These are phyloP conservation scores for Paradisaea rubra DNA, from an alignment of 2,113 vertebrate genomes.

Conservation along the genomic window DNA sequence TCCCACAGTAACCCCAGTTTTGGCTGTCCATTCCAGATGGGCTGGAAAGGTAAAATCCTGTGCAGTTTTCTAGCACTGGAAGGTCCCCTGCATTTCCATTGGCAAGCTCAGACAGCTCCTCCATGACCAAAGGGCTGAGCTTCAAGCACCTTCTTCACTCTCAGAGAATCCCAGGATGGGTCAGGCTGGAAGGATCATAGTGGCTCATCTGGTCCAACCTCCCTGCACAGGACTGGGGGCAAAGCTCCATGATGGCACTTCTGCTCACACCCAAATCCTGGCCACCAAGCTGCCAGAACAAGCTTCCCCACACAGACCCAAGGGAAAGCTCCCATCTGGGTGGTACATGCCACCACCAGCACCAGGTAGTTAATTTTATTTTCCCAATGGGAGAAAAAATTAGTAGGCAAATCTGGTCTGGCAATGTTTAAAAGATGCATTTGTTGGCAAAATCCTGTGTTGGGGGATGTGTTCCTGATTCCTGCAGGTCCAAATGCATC, in stretches of 20 bases:
- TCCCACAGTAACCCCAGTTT: neutral
- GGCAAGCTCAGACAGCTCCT: neutral
- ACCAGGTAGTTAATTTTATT: neutral
- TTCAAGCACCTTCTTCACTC: neutral
- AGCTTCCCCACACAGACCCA: neutral
- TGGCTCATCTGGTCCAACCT: neutral
- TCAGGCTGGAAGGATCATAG: neutral
- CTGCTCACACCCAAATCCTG: neutral
- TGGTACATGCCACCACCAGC: neutral
- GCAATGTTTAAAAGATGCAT: neutral
- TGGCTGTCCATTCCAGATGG: neutral
- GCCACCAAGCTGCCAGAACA: neutral
- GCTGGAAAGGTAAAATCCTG: neutral
- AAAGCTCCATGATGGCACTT: accelerated
- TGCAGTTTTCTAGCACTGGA: neutral
- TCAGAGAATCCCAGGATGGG: neutral
- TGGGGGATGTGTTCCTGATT: neutral
- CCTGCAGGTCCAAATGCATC: neutral
- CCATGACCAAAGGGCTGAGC: neutral
- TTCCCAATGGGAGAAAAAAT: neutral
- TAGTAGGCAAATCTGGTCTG: neutral
- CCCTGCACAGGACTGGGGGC: neutral
- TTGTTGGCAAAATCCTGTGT: neutral
- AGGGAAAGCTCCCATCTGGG: neutral
- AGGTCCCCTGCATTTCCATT: neutral